These are phyloP conservation scores for Melanostigma gelatinosum DNA, from an alignment of 2,113 vertebrate species.

Conservation along the genomic window DNA sequence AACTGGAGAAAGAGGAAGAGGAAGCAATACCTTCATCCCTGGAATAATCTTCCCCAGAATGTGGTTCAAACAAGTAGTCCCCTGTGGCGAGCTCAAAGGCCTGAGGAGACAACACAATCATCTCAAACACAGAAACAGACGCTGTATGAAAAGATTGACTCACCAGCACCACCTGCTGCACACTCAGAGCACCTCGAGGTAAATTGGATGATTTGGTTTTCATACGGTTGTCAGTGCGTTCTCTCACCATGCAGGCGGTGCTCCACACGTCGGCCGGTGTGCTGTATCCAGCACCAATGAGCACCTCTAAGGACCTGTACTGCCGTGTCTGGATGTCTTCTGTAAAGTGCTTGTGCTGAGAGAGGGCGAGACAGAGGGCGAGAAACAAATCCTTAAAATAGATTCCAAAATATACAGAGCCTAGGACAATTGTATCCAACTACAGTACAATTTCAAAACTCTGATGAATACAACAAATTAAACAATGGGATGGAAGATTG, in stretches of 20 bases:
- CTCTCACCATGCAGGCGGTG: slow-evolving; percentile 96
- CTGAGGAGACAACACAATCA: slow-evolving; percentile 75
- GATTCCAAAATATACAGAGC: neutral
- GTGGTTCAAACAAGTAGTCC: slow-evolving; percentile 97
- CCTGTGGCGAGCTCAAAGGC: slow-evolving; percentile 97
- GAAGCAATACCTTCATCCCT: slow-evolving; percentile 92
- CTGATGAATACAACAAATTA: neutral
- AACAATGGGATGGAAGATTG: neutral
- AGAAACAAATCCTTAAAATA: neutral
- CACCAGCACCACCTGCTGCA: neutral
- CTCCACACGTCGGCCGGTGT: slow-evolving; percentile 98
- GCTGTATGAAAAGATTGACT: neutral
- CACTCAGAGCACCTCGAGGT: neutral
- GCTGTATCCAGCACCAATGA: slow-evolving; percentile 94
- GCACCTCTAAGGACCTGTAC: slow-evolving; percentile 95
- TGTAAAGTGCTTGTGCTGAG: slow-evolving; percentile 97
- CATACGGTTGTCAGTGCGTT: neutral
- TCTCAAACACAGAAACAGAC: slow-evolving; percentile 26
- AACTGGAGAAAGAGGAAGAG: slow-evolving; percentile 20
- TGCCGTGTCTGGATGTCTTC: slow-evolving; percentile 98
- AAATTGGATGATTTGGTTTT: neutral
- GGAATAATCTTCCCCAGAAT: slow-evolving; percentile 98
- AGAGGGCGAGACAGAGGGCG: neutral
- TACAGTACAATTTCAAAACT: neutral
- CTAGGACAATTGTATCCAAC: neutral